Percentiles rank a stretch among this genome's conserved stretches.
phyloP scores from a whole-genome alignment of 2,888 invertebrate genomes.

The Eilema sororculum region DNA sequence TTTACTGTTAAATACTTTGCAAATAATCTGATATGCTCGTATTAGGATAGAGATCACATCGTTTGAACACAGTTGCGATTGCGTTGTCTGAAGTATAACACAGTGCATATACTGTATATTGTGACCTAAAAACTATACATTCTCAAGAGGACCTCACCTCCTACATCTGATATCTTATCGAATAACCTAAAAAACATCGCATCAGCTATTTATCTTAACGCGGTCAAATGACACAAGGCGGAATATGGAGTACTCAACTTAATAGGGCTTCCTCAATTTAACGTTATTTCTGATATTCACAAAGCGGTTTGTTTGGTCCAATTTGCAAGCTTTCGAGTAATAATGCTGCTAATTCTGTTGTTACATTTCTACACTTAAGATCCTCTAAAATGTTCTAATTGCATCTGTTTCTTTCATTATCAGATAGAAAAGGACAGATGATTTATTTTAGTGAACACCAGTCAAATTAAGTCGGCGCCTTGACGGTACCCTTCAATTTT shows the following conservation, averaged over 20 bases:
- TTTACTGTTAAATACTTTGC: not conserved
- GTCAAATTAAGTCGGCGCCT: no score
- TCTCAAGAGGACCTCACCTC: not conserved
- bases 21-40: not conserved
- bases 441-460: no score
- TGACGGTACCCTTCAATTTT: no score
- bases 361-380: no score
- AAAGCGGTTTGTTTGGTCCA: slow-evolving; percentile 60
- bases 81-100: not conserved
- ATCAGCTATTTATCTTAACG: slow-evolving; percentile 42
- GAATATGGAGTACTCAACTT: slow-evolving; percentile 63
- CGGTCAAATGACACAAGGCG: slow-evolving; percentile 43
- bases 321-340: slow-evolving; percentile 27
- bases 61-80: not conserved
- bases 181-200: slow-evolving; percentile 44
- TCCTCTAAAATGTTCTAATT: no score
- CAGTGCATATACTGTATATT: not conserved
- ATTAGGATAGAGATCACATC: not conserved
- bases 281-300: slow-evolving; percentile 65
- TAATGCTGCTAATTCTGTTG: no score
- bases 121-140: not conserved
- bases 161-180: slow-evolving; percentile 15
- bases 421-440: no score
- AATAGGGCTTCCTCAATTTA: slow-evolving; percentile 75
- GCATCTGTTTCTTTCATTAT: no score